Conservation (phyloP, 64 coral and sea anemone species). For the Montipora sp. region DNA sequence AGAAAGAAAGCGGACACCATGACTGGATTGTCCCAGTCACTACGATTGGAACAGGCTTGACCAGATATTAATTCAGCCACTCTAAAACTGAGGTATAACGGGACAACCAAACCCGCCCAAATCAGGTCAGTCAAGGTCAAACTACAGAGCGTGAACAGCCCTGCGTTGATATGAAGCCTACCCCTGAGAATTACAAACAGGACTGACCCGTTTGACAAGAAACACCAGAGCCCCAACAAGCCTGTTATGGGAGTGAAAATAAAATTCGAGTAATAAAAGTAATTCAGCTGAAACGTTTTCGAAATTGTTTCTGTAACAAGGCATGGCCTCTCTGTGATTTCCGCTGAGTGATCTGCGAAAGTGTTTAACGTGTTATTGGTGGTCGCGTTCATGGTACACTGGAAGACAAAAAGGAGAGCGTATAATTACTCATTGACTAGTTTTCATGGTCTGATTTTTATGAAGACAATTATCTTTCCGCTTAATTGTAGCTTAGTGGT, state of each 20-base stretch:
- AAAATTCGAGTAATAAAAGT: constrained; percentile 24
- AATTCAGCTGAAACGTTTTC: not conserved
- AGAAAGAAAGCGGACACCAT: constrained; percentile 40
- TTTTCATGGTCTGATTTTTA: not conserved
- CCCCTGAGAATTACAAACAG: not conserved
- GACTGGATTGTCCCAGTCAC: constrained; percentile 9
- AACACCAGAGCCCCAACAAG: constrained; percentile 18
- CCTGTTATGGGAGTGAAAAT: not conserved
- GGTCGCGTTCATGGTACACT: not conserved
- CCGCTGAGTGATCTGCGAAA: not conserved
- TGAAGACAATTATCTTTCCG: not conserved
- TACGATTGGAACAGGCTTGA: not conserved
- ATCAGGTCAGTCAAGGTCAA: constrained; percentile 26
- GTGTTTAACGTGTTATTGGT: not conserved
- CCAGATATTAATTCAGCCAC: not conserved
- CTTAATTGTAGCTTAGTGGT: too few species aligned
- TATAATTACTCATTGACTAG: not conserved
- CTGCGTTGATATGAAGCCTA: not conserved
- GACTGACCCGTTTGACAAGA: constrained; percentile 31
- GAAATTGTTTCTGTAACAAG: not conserved
- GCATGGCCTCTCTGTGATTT: not conserved
- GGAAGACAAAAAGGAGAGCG: not conserved
- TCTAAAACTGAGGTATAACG: constrained; percentile 1
- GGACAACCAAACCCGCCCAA: constrained; percentile 8
- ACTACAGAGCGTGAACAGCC: constrained; percentile 8